Evolutionary conservation across 2,888 invertebrate genomes (phyloP).

Genomic region (Leucophora obtusa): DNA sequence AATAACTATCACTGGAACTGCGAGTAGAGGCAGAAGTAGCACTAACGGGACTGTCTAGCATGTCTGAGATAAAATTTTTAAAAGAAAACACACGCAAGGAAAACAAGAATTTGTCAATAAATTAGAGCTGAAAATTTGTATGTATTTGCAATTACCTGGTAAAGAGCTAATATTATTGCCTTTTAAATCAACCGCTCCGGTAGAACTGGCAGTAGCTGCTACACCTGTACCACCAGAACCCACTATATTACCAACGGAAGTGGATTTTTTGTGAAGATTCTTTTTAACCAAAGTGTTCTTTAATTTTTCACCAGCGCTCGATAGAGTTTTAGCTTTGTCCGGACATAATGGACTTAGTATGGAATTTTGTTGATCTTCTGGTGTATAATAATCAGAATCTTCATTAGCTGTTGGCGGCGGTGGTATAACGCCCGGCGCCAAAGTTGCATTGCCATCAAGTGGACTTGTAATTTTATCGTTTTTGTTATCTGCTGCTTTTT

Average conservation of each 20-base stretch:
- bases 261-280: slow-evolving; percentile 76
- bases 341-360: slow-evolving; percentile 83
- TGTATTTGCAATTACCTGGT: slow-evolving; percentile 79
- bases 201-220: slow-evolving; percentile 63
- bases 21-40: slow-evolving; percentile 80
- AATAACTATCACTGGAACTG: slow-evolving; percentile 90
- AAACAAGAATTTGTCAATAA: not conserved
- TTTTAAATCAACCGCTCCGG: slow-evolving; percentile 78
- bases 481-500: slow-evolving; percentile 63
- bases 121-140: not conserved
- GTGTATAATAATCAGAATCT: slow-evolving; percentile 89
- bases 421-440: slow-evolving; percentile 47
- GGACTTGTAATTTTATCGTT: slow-evolving; percentile 42
- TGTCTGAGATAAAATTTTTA: slow-evolving; percentile 67
- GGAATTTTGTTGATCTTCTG: slow-evolving; percentile 86
- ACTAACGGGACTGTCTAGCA: slow-evolving; percentile 84
- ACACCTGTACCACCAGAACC: slow-evolving; percentile 66
- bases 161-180: slow-evolving; percentile 81
- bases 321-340: slow-evolving; percentile 70
- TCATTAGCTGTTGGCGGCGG: slow-evolving; percentile 75
- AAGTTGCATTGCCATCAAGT: slow-evolving; percentile 37
- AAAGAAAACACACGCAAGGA: not conserved
- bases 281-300: slow-evolving; percentile 70
- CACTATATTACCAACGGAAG: slow-evolving; percentile 76
- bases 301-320: slow-evolving; percentile 68